Conservation (phyloP, 2,113 vertebrate species). For the Blennius ocellaris region DNA sequence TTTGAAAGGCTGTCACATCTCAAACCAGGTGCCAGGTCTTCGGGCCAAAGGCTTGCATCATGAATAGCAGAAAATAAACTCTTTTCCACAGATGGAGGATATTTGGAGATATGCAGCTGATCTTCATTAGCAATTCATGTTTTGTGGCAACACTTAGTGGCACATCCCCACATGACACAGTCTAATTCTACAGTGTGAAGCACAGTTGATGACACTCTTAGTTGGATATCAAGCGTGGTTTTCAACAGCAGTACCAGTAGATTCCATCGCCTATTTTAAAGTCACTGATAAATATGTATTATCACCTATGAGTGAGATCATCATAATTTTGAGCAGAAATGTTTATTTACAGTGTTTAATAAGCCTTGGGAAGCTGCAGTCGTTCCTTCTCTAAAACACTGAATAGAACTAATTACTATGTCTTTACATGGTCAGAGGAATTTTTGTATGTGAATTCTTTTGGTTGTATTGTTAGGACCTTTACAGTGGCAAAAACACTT, state of each 20-base stretch:
- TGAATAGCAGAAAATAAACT: slow-evolving; percentile 16
- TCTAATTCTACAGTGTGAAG: slow-evolving; percentile 15
- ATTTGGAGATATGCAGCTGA: slow-evolving; percentile 10
- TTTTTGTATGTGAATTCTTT: neutral
- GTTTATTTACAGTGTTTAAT: no score
- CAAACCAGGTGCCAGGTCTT: neutral
- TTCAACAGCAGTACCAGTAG: fast-evolving
- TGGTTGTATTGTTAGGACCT: neutral
- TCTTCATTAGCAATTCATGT: slow-evolving; percentile 22
- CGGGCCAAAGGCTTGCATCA: slow-evolving; percentile 13
- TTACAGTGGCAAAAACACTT: neutral
- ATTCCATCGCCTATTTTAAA: neutral
- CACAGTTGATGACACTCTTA: neutral
- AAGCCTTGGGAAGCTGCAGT: no score
- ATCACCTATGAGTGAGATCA: neutral
- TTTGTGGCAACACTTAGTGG: neutral
- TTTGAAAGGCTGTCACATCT: slow-evolving; percentile 10
- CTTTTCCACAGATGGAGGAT: slow-evolving; percentile 23
- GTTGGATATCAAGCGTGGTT: neutral
- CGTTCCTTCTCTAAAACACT: no score
- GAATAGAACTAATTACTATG: no score
- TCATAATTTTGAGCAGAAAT: neutral
- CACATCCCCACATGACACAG: neutral
- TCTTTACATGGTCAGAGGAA: no score
- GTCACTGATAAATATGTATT: neutral